Base-by-base conservation (phyloP, 2,888 invertebrate species). In the Tineola bisselliella region DNA sequence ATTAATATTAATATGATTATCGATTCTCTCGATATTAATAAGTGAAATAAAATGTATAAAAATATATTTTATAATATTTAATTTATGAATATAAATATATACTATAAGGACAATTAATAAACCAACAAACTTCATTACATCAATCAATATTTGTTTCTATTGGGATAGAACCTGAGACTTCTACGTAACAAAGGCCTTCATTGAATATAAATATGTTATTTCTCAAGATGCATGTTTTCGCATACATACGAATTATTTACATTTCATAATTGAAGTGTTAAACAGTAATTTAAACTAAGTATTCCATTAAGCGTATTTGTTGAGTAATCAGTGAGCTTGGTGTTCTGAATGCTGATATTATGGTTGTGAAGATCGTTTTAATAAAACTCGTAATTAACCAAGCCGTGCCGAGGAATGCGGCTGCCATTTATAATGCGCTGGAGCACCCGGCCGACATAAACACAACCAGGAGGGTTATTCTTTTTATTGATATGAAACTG, bases 331-430 rank as follows among this genome's bases (percentile, higher is more conserved):
- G 48, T 17, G 48, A 38, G n/a, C 48, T 48, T 48, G 15, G 11
- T 18, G 48, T 48, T 54, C 25, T 54, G 25, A 54, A 54, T 17
- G 54, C 10, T 25, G 54, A 54, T 54, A 54, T 54, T 54, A 54
- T 25, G 54, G 8, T 19, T n/a, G 54, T 25, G 25, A 54, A 54
- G 25, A 54, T 25, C 54, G 54, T 18, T 48, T 48, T 68, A 70
- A 71, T 69, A 68, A 69, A 67, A 69, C 70, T 66, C 63, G 68
- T 72, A 77, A 79, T 80, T 75, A 76, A 72, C 69, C 66, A 68
- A 70, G 69, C 72, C 11, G 33, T 72, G 65, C 67, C 69, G 65
- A 69, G 79, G 84, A 84, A 86, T 84, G 84, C 84, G 84, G 82
- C 70, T 83, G 79, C 71, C 74, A 74, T 75, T 76, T 74, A 73